phyloP scores from a whole-genome alignment of 2,797 vertebrate species.

The Macropus fuliginosus region DNA sequence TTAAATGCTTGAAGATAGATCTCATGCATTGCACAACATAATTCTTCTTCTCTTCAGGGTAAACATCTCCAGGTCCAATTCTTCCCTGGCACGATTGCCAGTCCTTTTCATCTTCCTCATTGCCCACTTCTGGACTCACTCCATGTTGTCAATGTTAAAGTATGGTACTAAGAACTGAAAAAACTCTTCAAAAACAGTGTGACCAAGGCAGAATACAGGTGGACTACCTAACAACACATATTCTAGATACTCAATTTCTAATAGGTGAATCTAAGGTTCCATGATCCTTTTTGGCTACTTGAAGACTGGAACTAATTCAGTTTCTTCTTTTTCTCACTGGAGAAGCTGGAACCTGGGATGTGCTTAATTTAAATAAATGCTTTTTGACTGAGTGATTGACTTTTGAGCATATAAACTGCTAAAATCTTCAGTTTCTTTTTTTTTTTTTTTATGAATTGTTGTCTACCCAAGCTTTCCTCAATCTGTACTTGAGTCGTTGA shows the following conservation, averaged over 20 bases:
- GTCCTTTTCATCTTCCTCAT: background rate
- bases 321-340: background rate
- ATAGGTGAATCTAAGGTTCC: background rate
- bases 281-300: background rate
- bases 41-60: background rate
- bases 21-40: background rate
- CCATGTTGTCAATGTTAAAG: background rate
- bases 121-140: background rate
- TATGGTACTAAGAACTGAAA: background rate
- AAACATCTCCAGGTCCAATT: background rate
- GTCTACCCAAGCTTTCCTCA: background rate
- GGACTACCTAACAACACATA: background rate
- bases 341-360: background rate
- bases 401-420: background rate
- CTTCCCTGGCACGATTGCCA: background rate
- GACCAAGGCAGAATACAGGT: background rate
- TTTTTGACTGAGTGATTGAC: background rate
- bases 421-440: background rate
- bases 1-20: background rate
- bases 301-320: background rate
- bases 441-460: background rate
- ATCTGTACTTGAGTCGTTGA: background rate
- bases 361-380: background rate
- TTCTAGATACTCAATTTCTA: background rate
- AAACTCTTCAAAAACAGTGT: background rate